These are phyloP conservation scores for Perognathus longimembris DNA, from an alignment of 2,113 vertebrate species.

Conservation along the genomic window DNA sequence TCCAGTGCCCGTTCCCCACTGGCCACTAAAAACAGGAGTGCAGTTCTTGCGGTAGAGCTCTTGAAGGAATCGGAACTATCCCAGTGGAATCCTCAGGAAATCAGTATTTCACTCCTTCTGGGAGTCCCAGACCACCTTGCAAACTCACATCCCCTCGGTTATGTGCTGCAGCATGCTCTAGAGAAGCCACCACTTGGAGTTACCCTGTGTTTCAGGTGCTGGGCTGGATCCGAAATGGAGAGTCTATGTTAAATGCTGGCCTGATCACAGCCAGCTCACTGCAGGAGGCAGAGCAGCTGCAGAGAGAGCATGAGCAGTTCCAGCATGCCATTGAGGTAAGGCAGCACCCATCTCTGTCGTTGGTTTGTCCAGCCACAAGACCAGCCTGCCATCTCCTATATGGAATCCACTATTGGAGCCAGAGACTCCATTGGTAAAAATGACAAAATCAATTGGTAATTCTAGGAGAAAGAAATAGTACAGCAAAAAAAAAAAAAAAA, in stretches of 20 bases:
- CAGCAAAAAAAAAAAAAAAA: too few species aligned
- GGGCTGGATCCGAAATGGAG: slow-evolving; percentile 99
- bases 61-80: background rate
- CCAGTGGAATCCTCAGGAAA: background rate
- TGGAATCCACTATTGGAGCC: too few species aligned
- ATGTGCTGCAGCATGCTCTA: fast-evolving
- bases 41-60: background rate
- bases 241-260: slow-evolving; percentile 98
- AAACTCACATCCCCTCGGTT: fast-evolving
- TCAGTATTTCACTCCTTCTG: fast-evolving
- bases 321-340: slow-evolving; percentile 98
- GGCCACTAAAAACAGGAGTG: background rate
- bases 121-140: background rate
- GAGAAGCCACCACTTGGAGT: background rate
- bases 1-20: fast-evolving
- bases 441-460: fast-evolving
- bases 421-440: too few species aligned
- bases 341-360: fast-evolving
- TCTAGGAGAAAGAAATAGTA: background rate
- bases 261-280: slow-evolving; percentile 98
- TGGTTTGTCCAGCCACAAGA: background rate
- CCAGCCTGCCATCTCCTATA: fast-evolving
- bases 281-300: slow-evolving; percentile 97
- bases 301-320: slow-evolving; percentile 98
- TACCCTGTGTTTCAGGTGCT: slow-evolving; percentile 90